Conservation (phyloP, 2,797 vertebrate genomes). For the Enteromius paludinosus region DNA sequence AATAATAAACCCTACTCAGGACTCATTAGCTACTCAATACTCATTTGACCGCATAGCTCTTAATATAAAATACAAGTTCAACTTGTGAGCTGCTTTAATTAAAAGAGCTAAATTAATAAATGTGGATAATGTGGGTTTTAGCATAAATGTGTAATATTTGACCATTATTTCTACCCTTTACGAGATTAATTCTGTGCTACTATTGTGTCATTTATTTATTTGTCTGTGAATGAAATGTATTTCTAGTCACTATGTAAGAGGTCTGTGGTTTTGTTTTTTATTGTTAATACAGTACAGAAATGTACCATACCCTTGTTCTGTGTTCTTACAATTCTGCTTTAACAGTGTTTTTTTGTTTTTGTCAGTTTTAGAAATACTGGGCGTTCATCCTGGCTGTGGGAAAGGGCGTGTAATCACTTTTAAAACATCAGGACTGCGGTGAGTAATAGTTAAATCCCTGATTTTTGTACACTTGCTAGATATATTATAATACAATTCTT, state of each 20-base stretch:
- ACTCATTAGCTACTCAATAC: not conserved
- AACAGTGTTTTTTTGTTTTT: not conserved
- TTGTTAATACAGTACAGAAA: not conserved
- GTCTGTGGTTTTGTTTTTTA: not conserved
- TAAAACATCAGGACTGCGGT: slow-evolving; percentile 16
- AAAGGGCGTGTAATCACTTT: not conserved
- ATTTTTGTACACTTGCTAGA: not conserved
- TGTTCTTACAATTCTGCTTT: not conserved
- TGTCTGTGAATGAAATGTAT: not conserved
- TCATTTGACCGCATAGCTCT: not conserved
- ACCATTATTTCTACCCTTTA: not conserved
- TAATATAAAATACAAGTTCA: not conserved
- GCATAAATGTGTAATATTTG: not conserved
- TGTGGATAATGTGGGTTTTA: not conserved
- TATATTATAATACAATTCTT: not conserved
- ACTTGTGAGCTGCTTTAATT: not conserved
- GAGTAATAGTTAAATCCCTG: slow-evolving; percentile 7
- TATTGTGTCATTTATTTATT: not conserved
- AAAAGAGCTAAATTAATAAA: not conserved
- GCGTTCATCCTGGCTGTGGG: not conserved
- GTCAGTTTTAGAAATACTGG: slow-evolving; percentile 9
- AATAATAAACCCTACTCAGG: not conserved
- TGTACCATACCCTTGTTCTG: not conserved
- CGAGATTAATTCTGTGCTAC: not conserved
- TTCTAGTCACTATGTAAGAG: not conserved